Evolutionary conservation across 2,888 invertebrate genomes (phyloP).

Genomic region (Xanthostigma xanthostigma): DNA sequence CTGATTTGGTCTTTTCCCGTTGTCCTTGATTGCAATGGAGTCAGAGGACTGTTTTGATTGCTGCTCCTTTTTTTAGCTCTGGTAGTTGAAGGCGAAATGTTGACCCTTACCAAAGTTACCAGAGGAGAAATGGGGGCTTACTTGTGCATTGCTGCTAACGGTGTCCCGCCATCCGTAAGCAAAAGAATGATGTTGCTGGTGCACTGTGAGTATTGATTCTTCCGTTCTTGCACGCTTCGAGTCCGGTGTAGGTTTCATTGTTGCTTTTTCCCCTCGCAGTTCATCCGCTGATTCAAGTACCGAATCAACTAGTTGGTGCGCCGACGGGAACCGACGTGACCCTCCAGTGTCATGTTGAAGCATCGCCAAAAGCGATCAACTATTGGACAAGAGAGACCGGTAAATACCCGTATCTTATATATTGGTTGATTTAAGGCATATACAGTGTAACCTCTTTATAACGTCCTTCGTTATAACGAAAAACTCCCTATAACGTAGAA

Average conservation of each 20-base stretch:
- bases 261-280: conserved; percentile 43
- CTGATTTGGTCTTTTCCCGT: conserved; percentile 1
- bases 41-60: no score
- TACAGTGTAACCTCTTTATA: no score
- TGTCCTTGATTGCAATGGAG: no score
- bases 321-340: conserved; percentile 75
- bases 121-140: conserved; percentile 82
- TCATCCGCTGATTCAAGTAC: conserved; percentile 85
- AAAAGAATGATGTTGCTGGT: conserved; percentile 83
- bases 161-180: conserved; percentile 77
- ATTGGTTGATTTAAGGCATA: conserved; percentile 4
- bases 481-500: no score
- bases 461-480: no score
- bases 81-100: conserved; percentile 62
- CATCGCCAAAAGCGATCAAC: conserved; percentile 86
- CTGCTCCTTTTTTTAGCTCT: conserved; percentile 40
- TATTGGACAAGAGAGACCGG: conserved; percentile 86
- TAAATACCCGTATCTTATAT: conserved; percentile 28
- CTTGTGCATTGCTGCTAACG: conserved; percentile 77
- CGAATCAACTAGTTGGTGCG: conserved; percentile 83
- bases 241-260: conserved; percentile 4
- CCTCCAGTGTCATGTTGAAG: conserved; percentile 74
- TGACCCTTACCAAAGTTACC: conserved; percentile 72
- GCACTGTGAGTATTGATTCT: conserved; percentile 57
- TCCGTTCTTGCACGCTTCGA: conserved; percentile 3